Evolutionary conservation across 2,888 invertebrate species (phyloP).

Genomic region (Drosophila phalerata): DNA sequence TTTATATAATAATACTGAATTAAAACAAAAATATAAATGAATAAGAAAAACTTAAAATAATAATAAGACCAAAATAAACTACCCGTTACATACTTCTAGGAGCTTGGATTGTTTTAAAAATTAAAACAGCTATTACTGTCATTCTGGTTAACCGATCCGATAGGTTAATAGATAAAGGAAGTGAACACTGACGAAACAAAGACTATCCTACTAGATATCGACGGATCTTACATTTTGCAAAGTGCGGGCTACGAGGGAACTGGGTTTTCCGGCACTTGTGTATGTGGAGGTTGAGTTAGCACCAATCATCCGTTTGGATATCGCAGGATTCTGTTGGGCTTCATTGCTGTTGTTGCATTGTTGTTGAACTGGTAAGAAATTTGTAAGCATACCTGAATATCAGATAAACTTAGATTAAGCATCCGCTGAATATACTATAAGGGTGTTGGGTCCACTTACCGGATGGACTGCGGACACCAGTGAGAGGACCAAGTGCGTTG

Average conservation of each 20-base stretch:
- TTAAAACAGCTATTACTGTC: too few species aligned
- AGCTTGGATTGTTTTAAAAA: too few species aligned
- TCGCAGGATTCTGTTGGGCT: constrained; percentile 74
- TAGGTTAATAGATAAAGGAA: too few species aligned
- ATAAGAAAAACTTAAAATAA: too few species aligned
- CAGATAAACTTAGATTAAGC: neutral
- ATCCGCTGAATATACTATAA: neutral
- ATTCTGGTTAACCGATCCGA: too few species aligned
- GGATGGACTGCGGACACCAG: constrained; percentile 78
- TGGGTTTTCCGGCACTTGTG: constrained; percentile 79
- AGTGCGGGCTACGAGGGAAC: constrained; percentile 81
- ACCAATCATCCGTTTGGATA: constrained; percentile 72
- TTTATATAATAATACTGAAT: too few species aligned
- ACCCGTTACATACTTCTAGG: too few species aligned
- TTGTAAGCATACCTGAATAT: constrained; percentile 70
- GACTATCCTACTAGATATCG: too few species aligned
- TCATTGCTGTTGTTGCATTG: constrained; percentile 71
- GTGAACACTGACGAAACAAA: too few species aligned
- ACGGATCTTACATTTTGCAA: constrained; percentile 83
- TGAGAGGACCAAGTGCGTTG: constrained; percentile 55
- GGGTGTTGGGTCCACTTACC: constrained; percentile 63
- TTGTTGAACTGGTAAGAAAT: constrained; percentile 80
- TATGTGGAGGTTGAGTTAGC: constrained; percentile 74
- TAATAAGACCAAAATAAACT: too few species aligned
- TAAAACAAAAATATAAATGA: too few species aligned